Evolutionary conservation across 1,140 invertebrate species (phyloP), one percentile per base, ranked within the genome.

Genomic region (Bombyx mandarina): DNA sequence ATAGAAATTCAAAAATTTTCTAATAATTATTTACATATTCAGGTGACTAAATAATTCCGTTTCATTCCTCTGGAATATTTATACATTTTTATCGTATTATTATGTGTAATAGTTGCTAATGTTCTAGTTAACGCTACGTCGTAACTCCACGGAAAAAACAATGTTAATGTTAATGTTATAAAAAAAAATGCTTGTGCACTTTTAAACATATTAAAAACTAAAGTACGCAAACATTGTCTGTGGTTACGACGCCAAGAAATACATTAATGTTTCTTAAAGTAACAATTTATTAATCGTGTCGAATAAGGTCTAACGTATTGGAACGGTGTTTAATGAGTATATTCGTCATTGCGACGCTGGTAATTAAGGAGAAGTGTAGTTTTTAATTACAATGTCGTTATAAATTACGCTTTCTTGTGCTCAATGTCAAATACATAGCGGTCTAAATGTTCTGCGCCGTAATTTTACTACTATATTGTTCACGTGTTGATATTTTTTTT

Each of bases 331-430:
- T 63, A 70, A 60, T 69, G 66, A 68, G 66, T 67, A 45, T 75
- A 79, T 79, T 86, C 82, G 82, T 86, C 82, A 79, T 61, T 75
- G 70, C 76, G 82, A 83, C 81, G 83, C 83, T 86, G 83, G 83
- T 84, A 79, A 68, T 47, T 62, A 53, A 69, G 62, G 26, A 44
- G n/a, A 56, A 69, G 57, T 55, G 63, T 73, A 71, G 62, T 64
- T 59, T 62, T 62, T 69, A 67, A 35, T 58, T 63, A 61, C 52
- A 66, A 68, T 72, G 63, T 74, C 58, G 65, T 67, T 63, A 67
- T 76, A 71, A 71, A 75, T 70, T 84, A 82, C 79, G 83, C 83
- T 86, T 86, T 65, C 75, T 76, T 69, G 80, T 86, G 83, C 83
- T 86, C 83, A 86, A 86, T 82, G 81, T 84, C 73, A 51, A 73